A percentile compares a stretch with the other conserved stretches of the same genome.
Evolutionary conservation across 2,113 vertebrate species (phyloP).

Genomic region (Phyllostomus discolor): DNA sequence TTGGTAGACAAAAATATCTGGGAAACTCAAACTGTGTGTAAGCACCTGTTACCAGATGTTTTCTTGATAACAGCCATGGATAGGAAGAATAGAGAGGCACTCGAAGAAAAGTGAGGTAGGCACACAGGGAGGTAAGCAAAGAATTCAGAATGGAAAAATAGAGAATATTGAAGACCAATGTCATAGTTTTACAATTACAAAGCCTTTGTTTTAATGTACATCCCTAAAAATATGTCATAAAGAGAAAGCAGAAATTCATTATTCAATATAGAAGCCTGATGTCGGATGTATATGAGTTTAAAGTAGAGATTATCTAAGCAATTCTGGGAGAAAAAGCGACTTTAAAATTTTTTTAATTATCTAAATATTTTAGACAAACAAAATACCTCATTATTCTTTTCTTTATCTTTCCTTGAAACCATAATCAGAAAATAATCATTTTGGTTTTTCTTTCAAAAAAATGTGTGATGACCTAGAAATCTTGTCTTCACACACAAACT

Average conservation of each 20-base stretch:
- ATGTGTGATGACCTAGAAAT: not conserved
- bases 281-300: not conserved
- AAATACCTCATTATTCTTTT: not conserved
- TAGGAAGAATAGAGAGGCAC: not conserved
- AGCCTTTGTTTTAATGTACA: not conserved
- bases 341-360: not conserved
- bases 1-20: not conserved
- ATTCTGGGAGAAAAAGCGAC: not conserved
- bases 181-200: not conserved
- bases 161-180: not conserved
- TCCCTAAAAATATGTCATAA: not conserved
- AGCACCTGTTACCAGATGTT: not conserved
- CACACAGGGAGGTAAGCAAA: not conserved
- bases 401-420: not conserved
- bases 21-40: not conserved
- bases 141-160: not conserved
- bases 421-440: not conserved
- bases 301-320: not conserved
- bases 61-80: not conserved
- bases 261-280: not conserved
- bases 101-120: not conserved
- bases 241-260: not conserved
- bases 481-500: not conserved
- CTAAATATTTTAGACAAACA: not conserved
- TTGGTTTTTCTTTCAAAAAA: not conserved